A percentile compares a stretch with the other conserved stretches of the same genome.
Evolutionary conservation across 2,888 invertebrate genomes (phyloP).

Genomic region (Phengaris alcon): DNA sequence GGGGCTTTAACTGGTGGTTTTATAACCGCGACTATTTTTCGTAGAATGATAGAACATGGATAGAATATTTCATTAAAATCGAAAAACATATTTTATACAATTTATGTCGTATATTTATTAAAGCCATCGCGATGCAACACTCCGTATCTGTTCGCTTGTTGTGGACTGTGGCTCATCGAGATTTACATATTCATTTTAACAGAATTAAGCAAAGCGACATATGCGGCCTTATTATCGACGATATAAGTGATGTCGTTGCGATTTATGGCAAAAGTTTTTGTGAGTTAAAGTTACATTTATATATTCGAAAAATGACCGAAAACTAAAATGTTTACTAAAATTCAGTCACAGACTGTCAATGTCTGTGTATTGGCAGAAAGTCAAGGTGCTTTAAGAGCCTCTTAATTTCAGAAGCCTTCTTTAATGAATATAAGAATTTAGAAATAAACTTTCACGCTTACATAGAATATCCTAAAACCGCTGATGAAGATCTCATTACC

Average conservation of each 20-base stretch:
- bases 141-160: background rate
- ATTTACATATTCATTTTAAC: slow-evolving; percentile 1
- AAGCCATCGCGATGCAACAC: background rate
- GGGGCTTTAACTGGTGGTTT: no score
- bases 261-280: background rate
- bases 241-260: background rate
- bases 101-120: no score
- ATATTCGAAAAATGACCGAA: background rate
- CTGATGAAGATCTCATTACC: background rate
- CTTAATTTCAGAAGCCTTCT: no score
- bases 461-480: background rate
- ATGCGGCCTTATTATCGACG: background rate
- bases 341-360: no score
- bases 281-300: background rate
- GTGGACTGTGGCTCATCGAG: background rate
- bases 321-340: no score
- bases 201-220: background rate
- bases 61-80: no score
- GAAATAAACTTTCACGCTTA: background rate
- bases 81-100: no score
- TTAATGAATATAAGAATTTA: no score
- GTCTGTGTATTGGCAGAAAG: no score
- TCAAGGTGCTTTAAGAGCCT: no score
- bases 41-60: no score
- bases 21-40: no score